A percentile compares a stretch with the other conserved stretches of the same genome.
phyloP scores from a whole-genome alignment of 2,797 vertebrate genomes.

The Falco novaeseelandiae region DNA sequence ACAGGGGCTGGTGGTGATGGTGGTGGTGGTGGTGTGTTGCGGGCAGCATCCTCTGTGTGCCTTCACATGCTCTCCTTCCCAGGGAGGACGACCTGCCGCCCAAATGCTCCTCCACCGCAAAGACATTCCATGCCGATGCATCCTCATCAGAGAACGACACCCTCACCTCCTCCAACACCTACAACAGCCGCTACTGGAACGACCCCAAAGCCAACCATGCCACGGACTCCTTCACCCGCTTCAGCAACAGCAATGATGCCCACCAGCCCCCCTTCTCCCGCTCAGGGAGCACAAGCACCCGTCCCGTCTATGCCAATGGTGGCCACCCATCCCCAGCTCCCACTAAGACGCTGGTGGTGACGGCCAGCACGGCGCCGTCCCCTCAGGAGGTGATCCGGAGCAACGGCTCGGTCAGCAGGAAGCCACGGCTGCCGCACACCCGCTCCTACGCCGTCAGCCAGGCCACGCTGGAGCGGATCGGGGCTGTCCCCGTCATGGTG shows the following conservation, averaged over 20 bases:
- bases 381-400: conserved; percentile 85
- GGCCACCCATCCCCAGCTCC: conserved; percentile 86
- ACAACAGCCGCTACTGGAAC: conserved; percentile 96
- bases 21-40: no score
- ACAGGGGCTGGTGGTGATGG: no score
- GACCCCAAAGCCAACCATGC: conserved; percentile 88
- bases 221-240: conserved; percentile 89
- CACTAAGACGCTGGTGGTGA: conserved; percentile 95
- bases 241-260: conserved; percentile 84
- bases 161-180: conserved; percentile 95
- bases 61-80: conserved; percentile 29
- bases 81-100: conserved; percentile 98
- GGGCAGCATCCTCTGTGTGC: not conserved
- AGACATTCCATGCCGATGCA: conserved; percentile 92
- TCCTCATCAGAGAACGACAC: conserved; percentile 97
- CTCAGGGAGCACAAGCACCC: conserved; percentile 73
- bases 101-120: conserved; percentile 86
- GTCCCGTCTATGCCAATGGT: conserved; percentile 86
- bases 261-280: conserved; percentile 86
- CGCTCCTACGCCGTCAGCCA: conserved; percentile 93
- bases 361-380: conserved; percentile 89
- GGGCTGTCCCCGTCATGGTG: conserved; percentile 96
- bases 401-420: conserved; percentile 88
- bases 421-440: conserved; percentile 82
- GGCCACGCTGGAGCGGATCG: conserved; percentile 92